Conservation (phyloP, 1,140 invertebrate genomes). For the Lepidurus apus region DNA sequence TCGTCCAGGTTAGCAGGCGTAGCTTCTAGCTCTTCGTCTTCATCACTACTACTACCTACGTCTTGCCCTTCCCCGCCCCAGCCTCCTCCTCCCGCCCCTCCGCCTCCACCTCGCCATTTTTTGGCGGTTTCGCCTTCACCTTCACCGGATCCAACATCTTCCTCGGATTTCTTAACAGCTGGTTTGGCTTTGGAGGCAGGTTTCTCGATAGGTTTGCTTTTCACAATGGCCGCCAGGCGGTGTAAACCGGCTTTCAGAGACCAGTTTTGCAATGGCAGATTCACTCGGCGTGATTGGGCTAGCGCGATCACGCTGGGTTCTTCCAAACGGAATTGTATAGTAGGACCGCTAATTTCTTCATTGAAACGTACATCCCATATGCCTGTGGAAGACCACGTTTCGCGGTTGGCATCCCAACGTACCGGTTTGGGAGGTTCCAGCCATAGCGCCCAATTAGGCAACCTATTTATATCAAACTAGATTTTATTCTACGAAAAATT, state of each 20-base stretch:
- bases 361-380: slow-evolving; percentile 34
- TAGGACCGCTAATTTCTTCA: slow-evolving; percentile 31
- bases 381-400: slow-evolving; percentile 26
- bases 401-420: neutral
- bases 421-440: slow-evolving; percentile 32
- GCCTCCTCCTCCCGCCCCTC: slow-evolving; percentile 31
- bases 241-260: slow-evolving; percentile 20
- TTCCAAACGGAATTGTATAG: slow-evolving; percentile 31
- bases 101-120: slow-evolving; percentile 25
- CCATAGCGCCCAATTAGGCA: slow-evolving; percentile 30
- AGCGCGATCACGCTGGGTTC: slow-evolving; percentile 30
- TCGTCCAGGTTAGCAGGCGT: slow-evolving; percentile 20
- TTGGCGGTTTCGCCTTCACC: slow-evolving; percentile 23
- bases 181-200: neutral
- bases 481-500: neutral
- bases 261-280: slow-evolving; percentile 29
- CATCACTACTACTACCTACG: slow-evolving; percentile 13
- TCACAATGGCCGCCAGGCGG: neutral
- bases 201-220: slow-evolving; percentile 22
- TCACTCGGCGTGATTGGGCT: slow-evolving; percentile 27
- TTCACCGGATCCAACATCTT: neutral
- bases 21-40: slow-evolving; percentile 23
- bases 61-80: slow-evolving; percentile 25
- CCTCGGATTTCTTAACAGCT: slow-evolving; percentile 25
- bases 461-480: neutral